Evolutionary conservation across 2,888 invertebrate genomes (phyloP).

Genomic region (Theodoxus fluviatilis): DNA sequence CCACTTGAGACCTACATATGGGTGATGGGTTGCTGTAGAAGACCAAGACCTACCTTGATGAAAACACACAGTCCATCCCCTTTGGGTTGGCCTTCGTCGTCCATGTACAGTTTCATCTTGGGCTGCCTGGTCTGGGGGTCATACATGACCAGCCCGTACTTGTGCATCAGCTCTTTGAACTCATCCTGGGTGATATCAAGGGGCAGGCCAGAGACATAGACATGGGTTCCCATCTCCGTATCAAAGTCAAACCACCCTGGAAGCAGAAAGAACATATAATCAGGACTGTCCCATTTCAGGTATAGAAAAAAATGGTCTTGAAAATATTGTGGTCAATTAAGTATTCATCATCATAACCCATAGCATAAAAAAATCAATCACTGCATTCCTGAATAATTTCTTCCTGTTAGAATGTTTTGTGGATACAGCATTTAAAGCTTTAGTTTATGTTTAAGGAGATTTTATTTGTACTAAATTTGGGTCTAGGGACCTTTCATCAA

Average conservation of each 20-base stretch:
- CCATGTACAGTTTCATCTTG: conserved; percentile 91
- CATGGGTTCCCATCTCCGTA: conserved; percentile 88
- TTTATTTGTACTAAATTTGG: no score
- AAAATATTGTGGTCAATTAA: no score
- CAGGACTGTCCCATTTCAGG: no score
- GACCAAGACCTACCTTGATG: conserved; percentile 90
- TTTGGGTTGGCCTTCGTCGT: conserved; percentile 82
- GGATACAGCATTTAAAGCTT: no score
- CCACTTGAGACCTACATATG: no score
- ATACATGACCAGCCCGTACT: conserved; percentile 93
- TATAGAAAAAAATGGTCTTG: no score
- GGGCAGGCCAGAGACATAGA: conserved; percentile 94
- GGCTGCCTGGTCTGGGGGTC: conserved; percentile 79
- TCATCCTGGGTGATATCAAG: conserved; percentile 82
- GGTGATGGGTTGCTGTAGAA: no score
- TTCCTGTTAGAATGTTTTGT: background rate
- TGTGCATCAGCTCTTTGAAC: conserved; percentile 90
- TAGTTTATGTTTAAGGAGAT: no score
- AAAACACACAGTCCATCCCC: conserved; percentile 97
- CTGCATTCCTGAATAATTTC: background rate
- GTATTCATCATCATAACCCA: background rate
- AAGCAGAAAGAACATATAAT: background rate
- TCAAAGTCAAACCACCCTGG: conserved; percentile 92
- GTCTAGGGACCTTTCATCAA: no score
- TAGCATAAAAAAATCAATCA: background rate